Conservation (phyloP, 2,113 vertebrate species). For the Bucco capensis region DNA sequence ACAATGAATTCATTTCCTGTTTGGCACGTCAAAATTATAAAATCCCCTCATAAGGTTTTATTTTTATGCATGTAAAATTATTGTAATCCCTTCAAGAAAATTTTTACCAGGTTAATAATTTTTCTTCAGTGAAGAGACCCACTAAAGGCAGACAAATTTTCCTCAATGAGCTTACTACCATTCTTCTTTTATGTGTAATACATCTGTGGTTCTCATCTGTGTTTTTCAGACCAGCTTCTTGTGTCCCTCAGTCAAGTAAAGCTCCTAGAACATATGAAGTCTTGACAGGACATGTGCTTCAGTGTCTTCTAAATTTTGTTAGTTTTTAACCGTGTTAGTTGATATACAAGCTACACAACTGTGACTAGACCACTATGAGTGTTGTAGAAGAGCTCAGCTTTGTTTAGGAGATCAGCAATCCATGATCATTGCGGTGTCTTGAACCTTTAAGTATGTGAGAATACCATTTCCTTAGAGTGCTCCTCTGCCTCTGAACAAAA, state of each 20-base stretch:
- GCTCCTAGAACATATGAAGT: neutral
- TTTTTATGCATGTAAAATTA: neutral
- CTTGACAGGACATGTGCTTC: neutral
- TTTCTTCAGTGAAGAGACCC: neutral
- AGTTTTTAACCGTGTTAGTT: neutral
- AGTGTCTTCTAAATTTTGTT: neutral
- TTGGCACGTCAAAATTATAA: conserved; percentile 1
- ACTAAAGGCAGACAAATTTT: neutral
- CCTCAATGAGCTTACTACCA: neutral
- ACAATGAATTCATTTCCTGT: conserved; percentile 18
- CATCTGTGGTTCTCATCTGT: neutral
- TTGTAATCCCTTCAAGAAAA: neutral
- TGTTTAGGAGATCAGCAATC: neutral
- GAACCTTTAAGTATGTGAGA: neutral
- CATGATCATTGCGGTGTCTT: neutral
- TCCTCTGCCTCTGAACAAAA: neutral
- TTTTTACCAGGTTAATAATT: neutral
- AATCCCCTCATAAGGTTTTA: neutral
- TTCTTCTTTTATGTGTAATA: neutral
- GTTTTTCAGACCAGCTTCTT: neutral
- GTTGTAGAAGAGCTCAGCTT: neutral
- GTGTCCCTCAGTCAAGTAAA: neutral
- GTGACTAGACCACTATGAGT: neutral
- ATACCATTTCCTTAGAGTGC: neutral
- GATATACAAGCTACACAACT: neutral